Evolutionary conservation across 2,797 vertebrate genomes (phyloP).

Genomic region (Sebastes cheni): DNA sequence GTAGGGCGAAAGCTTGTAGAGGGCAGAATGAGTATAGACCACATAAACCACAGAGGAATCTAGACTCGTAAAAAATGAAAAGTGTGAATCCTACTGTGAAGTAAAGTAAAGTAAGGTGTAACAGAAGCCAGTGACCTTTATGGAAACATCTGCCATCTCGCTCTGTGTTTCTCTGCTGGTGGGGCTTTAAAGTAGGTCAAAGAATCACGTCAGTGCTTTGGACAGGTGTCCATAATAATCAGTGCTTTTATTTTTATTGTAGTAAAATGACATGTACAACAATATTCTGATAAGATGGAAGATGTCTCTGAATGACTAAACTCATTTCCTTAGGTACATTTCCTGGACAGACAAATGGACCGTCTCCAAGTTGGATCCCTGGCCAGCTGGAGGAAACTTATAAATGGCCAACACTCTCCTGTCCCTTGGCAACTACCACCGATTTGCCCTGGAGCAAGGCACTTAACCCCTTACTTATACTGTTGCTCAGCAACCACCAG

Average conservation of each 20-base stretch:
- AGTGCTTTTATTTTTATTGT: background rate
- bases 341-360: slow-evolving; percentile 22
- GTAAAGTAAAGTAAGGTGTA: slow-evolving; percentile 44
- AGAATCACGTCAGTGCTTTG: slow-evolving; percentile 10
- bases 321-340: slow-evolving; percentile 1
- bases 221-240: background rate
- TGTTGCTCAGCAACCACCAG: slow-evolving; percentile 49
- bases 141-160: slow-evolving; percentile 45
- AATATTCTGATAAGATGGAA: background rate
- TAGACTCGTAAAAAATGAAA: slow-evolving; percentile 2
- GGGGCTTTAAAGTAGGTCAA: slow-evolving; percentile 48
- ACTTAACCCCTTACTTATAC: slow-evolving; percentile 68
- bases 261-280: background rate
- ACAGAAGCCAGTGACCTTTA: slow-evolving; percentile 57
- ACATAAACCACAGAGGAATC: slow-evolving; percentile 7
- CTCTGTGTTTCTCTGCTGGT: slow-evolving; percentile 18
- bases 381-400: slow-evolving; percentile 29
- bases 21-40: background rate
- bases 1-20: background rate
- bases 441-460: slow-evolving; percentile 67
- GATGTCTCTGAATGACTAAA: slow-evolving; percentile 3
- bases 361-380: background rate
- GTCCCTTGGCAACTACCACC: slow-evolving; percentile 38
- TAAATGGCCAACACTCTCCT: slow-evolving; percentile 45
- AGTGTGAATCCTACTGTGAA: slow-evolving; percentile 43